phyloP scores from a whole-genome alignment of 1,140 invertebrate genomes.

The Spodoptera frugiperda region DNA sequence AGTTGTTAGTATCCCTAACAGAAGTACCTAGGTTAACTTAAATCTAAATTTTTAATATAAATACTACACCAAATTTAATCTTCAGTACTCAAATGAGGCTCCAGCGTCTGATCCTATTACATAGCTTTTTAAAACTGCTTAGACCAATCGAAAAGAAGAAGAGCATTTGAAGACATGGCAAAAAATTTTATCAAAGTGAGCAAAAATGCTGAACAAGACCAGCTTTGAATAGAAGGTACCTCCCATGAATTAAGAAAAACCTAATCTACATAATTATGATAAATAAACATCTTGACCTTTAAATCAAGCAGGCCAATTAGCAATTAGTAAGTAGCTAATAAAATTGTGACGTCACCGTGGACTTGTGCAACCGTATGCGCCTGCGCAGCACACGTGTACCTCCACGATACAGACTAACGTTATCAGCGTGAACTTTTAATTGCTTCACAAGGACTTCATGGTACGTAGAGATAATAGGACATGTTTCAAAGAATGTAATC shows the following conservation, averaged over 20 bases:
- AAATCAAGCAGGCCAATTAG: slow-evolving; percentile 37
- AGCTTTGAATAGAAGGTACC: not conserved
- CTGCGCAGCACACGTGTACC: slow-evolving; percentile 36
- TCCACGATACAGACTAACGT: slow-evolving; percentile 9
- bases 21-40: too few species aligned
- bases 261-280: not conserved
- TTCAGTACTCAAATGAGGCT: too few species aligned
- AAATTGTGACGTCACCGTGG: slow-evolving; percentile 1
- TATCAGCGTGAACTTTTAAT: slow-evolving; percentile 22
- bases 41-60: too few species aligned
- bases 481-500: not conserved
- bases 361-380: slow-evolving; percentile 28
- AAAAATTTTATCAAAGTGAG: too few species aligned
- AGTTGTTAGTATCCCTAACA: too few species aligned
- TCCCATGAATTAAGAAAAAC: not conserved
- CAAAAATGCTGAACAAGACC: too few species aligned
- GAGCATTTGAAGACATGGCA: too few species aligned
- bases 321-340: slow-evolving; percentile 27
- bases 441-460: slow-evolving; percentile 23
- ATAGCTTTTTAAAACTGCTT: too few species aligned
- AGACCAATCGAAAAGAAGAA: too few species aligned
- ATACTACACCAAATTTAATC: too few species aligned
- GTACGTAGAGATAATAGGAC: not conserved
- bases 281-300: slow-evolving; percentile 24
- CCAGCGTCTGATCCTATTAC: too few species aligned